Evolutionary conservation across 2,888 invertebrate species (phyloP).

Genomic region (Chaetogeoica ovagalla): DNA sequence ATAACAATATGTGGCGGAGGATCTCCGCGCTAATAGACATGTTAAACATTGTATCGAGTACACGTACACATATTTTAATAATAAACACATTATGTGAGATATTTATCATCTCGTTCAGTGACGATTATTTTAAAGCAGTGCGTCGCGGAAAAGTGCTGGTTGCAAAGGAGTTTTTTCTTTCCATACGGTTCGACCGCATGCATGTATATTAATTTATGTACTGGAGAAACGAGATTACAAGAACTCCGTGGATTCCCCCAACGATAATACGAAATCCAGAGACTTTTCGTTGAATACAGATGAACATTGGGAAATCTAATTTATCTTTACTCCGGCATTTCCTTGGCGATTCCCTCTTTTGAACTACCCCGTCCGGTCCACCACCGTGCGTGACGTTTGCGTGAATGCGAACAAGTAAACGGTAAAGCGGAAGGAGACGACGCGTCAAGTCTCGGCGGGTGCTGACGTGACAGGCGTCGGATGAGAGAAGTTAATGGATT

Average conservation of each 20-base stretch:
- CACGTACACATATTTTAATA: neutral
- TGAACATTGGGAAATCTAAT: constrained; percentile 29
- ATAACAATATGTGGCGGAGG: too few relatives aligned
- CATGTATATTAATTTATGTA: too few relatives aligned
- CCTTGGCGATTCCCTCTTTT: too few relatives aligned
- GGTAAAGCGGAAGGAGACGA: neutral
- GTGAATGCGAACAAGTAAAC: constrained; percentile 29
- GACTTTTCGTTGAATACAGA: constrained; percentile 4
- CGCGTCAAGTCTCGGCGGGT: constrained; percentile 38
- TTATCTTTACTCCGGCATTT: constrained; percentile 22
- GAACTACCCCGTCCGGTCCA: neutral
- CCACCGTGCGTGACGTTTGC: neutral
- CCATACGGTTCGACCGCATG: neutral
- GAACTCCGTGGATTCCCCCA: neutral
- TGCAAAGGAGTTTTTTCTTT: neutral
- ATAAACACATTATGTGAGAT: neutral
- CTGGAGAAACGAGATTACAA: neutral
- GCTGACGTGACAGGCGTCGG: constrained; percentile 41
- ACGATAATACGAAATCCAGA: constrained; percentile 1
- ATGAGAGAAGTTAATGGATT: constrained; percentile 52
- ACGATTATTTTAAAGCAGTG: neutral
- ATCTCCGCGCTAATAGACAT: too few relatives aligned
- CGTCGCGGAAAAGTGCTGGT: neutral
- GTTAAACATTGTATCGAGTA: too few relatives aligned
- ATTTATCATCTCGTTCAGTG: neutral